Base-by-base conservation (phyloP, 2,113 vertebrate species). In the Electrona antarctica region DNA sequence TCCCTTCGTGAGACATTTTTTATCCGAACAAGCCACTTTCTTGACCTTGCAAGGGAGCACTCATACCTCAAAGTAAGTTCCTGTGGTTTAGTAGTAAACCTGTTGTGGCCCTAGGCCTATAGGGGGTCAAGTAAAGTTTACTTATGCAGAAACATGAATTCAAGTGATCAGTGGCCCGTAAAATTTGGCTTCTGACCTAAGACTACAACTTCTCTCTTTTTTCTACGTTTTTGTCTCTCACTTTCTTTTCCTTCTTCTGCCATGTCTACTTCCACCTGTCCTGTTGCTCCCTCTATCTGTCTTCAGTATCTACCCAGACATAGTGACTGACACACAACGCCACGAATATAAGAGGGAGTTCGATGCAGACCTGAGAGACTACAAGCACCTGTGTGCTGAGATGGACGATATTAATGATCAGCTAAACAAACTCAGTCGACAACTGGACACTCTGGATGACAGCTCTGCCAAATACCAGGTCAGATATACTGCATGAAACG, bases 311-410 rank as follows among this genome's bases (percentile, higher is more conserved):
- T 96, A 95, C 81, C 95, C 95, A 0, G 90, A 90, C 8, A 95
- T 96, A 69, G 79, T 75, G 0, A 93, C 93, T 0, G 94, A 93
- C 7, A 6, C 45, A 0, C 74, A 91, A 62, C 91, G 95, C 0
- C 94, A 96, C 12, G 81, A 86, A 0, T 96, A 96, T 56, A 96
- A 96, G 86, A 85, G 90, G 66, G 94, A 95, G 81, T 97, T 97
- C 0, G 95, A 95, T 52, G 71, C 82, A 0, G 94, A 96, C 70
- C 92, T 96, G 0, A 87, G 80, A 62, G 84, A 82, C 0, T 97
- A 96, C 88, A 95, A 96, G 76, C 89, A 83, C 48, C 89, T 97
- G 60, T 96, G 96, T 2, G 89, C 94, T 0, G 94, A 96, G 71
- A 95, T 96, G 95, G 95, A 97, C 6, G 76, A 93, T 51, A 82